Evolutionary conservation across 2,888 invertebrate species (phyloP).

Genomic region (Maniola hyperantus): DNA sequence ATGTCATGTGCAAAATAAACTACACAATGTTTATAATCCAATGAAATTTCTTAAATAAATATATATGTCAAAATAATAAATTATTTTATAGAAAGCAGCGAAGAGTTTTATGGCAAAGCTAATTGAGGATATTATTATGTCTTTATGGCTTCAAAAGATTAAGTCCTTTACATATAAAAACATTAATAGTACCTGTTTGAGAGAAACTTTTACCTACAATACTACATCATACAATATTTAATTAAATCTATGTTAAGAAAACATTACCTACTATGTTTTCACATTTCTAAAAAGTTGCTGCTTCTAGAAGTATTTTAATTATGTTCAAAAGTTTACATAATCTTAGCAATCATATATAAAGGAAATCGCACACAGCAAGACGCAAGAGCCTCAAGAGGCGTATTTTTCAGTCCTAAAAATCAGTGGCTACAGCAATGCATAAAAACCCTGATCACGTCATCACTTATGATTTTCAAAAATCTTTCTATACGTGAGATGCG

Average conservation of each 20-base stretch:
- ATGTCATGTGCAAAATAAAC: neutral
- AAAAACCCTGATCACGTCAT: too few species aligned
- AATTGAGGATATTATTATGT: constrained; percentile 15
- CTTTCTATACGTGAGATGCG: too few species aligned
- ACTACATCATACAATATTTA: neutral
- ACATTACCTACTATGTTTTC: neutral
- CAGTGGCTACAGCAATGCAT: too few species aligned
- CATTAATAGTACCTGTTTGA: constrained; percentile 8
- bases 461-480: too few species aligned
- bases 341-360: too few species aligned
- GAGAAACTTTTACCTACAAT: neutral
- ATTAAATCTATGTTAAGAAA: neutral
- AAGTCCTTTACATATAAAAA: neutral
- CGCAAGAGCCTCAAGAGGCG: too few species aligned
- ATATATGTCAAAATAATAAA: neutral
- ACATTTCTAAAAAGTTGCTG: neutral
- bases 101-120: constrained; percentile 7
- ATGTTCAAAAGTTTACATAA: too few species aligned
- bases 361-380: too few species aligned
- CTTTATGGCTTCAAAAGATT: neutral
- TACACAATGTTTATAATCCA: neutral
- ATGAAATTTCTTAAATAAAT: neutral
- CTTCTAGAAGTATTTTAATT: too few species aligned
- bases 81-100: constrained; percentile 2
- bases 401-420: too few species aligned